A percentile compares a stretch with the other conserved stretches of the same genome.
Conservation (phyloP, 1,140 invertebrate genomes). For the Solenopsis invicta region DNA sequence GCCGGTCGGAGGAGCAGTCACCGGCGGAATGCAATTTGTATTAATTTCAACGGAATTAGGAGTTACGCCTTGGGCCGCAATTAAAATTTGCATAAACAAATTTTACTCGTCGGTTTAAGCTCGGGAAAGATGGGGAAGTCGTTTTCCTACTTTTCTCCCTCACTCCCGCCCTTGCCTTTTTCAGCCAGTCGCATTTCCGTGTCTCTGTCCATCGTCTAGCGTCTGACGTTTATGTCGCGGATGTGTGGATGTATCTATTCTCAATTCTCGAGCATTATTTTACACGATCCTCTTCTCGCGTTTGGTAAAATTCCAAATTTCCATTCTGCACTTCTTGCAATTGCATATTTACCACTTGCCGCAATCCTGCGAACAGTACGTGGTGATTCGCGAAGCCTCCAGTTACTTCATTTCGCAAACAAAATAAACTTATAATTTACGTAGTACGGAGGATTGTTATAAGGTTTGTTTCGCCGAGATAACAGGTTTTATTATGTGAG, state of each 20-base stretch:
- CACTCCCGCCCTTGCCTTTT: not conserved
- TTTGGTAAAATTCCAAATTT: not conserved
- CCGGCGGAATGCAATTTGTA: constrained; percentile 78
- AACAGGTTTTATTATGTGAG: not conserved
- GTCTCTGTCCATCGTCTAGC: constrained; percentile 19
- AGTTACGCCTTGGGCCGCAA: constrained; percentile 78
- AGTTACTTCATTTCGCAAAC: not conserved
- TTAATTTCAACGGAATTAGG: constrained; percentile 81
- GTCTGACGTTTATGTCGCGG: not conserved
- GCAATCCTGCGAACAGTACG: not conserved
- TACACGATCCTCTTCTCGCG: not conserved
- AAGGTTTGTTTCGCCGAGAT: not conserved
- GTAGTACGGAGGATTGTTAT: not conserved
- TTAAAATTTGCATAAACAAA: constrained; percentile 83
- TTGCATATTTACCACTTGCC: not conserved
- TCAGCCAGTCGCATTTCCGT: not conserved
- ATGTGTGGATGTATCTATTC: not conserved
- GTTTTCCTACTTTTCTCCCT: not conserved
- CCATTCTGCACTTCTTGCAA: not conserved
- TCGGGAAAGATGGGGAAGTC: constrained; percentile 39
- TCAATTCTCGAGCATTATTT: constrained; percentile 1
- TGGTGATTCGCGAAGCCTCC: constrained; percentile 1
- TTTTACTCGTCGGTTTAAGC: constrained; percentile 73
- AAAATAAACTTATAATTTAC: constrained; percentile 2
- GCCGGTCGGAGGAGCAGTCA: constrained; percentile 51